Conservation (phyloP, 2,113 vertebrate species). For the Pteropus alecto region DNA sequence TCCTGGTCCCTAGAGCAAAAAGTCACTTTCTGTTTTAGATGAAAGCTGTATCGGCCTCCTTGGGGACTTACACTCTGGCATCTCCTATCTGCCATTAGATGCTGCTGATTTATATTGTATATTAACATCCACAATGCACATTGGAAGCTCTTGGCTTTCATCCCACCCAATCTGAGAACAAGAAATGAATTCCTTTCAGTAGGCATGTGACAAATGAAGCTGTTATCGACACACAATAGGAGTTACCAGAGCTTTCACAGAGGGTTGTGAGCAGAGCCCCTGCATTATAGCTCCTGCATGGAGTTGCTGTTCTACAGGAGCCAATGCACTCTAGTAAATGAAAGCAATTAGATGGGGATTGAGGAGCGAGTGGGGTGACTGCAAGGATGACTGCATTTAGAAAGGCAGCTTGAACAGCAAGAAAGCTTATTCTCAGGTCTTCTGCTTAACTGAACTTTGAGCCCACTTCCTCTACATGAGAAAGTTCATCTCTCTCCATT, state of each 20-base stretch:
- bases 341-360: background rate
- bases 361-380: background rate
- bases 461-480: background rate
- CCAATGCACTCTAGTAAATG: background rate
- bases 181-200: conserved; percentile 27
- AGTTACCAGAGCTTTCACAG: conserved; percentile 23
- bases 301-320: background rate
- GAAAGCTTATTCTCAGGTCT: background rate
- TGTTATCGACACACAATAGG: conserved; percentile 26
- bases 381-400: background rate
- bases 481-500: background rate
- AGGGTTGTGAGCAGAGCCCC: background rate
- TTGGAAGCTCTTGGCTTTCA: conserved; percentile 18
- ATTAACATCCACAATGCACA: background rate
- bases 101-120: background rate
- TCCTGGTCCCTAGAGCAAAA: background rate
- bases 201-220: conserved; percentile 57
- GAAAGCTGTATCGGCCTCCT: background rate
- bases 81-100: background rate
- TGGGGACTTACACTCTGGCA: background rate
- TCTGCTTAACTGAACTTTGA: conserved; percentile 1
- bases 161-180: conserved; percentile 32
- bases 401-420: background rate
- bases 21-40: background rate
- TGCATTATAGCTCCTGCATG: background rate